phyloP scores from a whole-genome alignment of 2,113 vertebrate species.

The Potamarius usumacintae region DNA sequence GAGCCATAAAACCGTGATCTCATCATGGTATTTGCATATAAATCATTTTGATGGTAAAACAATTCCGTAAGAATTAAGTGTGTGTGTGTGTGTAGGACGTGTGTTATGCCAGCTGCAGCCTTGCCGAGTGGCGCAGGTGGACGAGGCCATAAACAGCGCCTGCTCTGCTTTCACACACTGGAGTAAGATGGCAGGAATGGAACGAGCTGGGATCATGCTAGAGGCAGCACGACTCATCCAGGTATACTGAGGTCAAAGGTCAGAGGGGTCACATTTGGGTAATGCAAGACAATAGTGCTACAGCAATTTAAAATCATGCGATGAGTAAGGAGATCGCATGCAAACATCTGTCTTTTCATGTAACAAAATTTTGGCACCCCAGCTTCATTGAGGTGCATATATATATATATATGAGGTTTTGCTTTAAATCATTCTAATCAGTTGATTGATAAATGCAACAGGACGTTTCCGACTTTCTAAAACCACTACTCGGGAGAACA shows the following conservation, averaged over 20 bases:
- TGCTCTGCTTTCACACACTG: slow-evolving; percentile 82
- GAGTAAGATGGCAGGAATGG: slow-evolving; percentile 89
- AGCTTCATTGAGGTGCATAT: neutral
- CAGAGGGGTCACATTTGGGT: neutral
- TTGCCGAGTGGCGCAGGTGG: slow-evolving; percentile 83
- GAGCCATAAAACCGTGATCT: neutral
- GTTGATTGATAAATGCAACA: neutral
- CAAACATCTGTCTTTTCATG: neutral
- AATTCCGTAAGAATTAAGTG: neutral
- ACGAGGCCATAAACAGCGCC: slow-evolving; percentile 82
- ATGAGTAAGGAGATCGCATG: neutral
- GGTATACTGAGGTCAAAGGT: slow-evolving; percentile 68
- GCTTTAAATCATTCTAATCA: neutral
- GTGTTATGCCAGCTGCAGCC: slow-evolving; percentile 82
- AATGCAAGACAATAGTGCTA: neutral
- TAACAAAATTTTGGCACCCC: neutral
- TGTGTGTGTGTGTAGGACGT: slow-evolving; percentile 70
- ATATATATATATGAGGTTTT: neutral
- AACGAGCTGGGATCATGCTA: slow-evolving; percentile 84
- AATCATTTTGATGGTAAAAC: neutral
- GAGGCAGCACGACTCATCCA: slow-evolving; percentile 88
- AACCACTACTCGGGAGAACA: neutral
- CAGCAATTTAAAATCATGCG: neutral
- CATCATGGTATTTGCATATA: neutral
- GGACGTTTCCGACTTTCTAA: neutral